Evolutionary conservation across 2,888 invertebrate species (phyloP).

Genomic region (Steinernema scapterisci): DNA sequence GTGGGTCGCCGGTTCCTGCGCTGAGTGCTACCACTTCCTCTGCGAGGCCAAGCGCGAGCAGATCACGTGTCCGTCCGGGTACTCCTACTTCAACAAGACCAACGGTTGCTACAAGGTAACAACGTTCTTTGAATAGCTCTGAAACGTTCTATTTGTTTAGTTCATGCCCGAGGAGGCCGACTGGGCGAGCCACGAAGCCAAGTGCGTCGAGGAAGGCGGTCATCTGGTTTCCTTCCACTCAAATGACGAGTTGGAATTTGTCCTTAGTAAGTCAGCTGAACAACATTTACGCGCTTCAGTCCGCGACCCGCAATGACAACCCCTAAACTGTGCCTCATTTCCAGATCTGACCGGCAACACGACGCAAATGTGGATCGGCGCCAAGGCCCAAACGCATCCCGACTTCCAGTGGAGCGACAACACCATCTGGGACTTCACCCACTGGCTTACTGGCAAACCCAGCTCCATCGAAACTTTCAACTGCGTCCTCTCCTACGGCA

Average conservation of each 20-base stretch:
- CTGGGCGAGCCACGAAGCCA: not conserved
- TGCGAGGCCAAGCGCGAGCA: slow-evolving; percentile 20
- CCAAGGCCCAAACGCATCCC: not conserved
- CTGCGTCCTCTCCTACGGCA: not conserved
- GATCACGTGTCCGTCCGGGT: slow-evolving; percentile 7
- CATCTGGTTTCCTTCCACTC: slow-evolving; percentile 11
- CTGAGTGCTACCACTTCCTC: slow-evolving; percentile 13
- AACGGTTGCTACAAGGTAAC: slow-evolving; percentile 22
- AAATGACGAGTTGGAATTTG: not conserved
- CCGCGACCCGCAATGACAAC: too few species aligned
- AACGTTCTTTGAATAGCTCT: not conserved
- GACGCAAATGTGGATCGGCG: not conserved
- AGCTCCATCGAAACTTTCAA: not conserved
- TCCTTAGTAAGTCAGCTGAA: not conserved
- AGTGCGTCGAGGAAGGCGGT: not conserved
- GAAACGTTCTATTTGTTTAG: not conserved
- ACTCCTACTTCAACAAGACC: slow-evolving; percentile 23
- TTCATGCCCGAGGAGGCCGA: not conserved
- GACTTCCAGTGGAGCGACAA: slow-evolving; percentile 28
- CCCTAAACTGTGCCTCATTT: not conserved
- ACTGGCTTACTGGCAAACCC: not conserved
- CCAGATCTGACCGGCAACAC: slow-evolving; percentile 11
- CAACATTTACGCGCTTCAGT: too few species aligned
- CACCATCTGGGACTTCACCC: slow-evolving; percentile 10
- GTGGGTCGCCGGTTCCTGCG: slow-evolving; percentile 10